Evolutionary conservation across 2,888 invertebrate species (phyloP), one percentile per base, ranked within the genome.

Genomic region (Rhorus exstirpatorius): DNA sequence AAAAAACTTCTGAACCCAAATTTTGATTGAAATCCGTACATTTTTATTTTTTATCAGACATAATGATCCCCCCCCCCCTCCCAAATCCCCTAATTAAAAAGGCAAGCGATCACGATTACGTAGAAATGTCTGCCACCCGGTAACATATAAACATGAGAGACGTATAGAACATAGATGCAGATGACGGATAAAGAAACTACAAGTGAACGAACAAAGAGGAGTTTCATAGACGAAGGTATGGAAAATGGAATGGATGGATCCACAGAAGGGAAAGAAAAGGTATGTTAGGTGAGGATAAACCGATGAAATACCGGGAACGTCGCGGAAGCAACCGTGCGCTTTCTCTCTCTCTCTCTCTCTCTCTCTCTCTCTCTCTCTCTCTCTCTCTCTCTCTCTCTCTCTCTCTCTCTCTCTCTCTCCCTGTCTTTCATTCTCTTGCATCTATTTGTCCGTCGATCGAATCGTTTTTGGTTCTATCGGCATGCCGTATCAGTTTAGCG

Each of bases 371-470:
- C 6, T 31, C 31, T 74, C 63, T 78, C 74, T n/a, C 77, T 67
- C 14, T 70, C 75, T 80, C 80, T 63, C 44, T 63, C 38, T 38
- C 38, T 38, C 10, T 38, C 38, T 38, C 38, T 38, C 38, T 38
- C 38, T 38, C 38, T 38, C 38, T n/a, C 77, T 67, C 14, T 70
- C 75, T 80, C 80, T 63, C 44, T 63, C 38, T 38, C 38, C 8
- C 10, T 38, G 6, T 38, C 38, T 38, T 8, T 38, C 38, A 7
- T 8, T 38, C 38, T 71, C 58, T 81, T 75, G 77, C 77, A 84
- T 79, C 81, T 83, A 84, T 84, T 84, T 84, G 84, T 84, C 83
- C 70, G 74, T 84, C 77, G 84, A 84, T 81, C 79, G 77, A 81
- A 74, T 61, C 72, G 80, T 76, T 72, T 83, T 78, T 67, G 79